phyloP scores from a whole-genome alignment of 2,113 vertebrate genomes.

The Stercorarius parasiticus region DNA sequence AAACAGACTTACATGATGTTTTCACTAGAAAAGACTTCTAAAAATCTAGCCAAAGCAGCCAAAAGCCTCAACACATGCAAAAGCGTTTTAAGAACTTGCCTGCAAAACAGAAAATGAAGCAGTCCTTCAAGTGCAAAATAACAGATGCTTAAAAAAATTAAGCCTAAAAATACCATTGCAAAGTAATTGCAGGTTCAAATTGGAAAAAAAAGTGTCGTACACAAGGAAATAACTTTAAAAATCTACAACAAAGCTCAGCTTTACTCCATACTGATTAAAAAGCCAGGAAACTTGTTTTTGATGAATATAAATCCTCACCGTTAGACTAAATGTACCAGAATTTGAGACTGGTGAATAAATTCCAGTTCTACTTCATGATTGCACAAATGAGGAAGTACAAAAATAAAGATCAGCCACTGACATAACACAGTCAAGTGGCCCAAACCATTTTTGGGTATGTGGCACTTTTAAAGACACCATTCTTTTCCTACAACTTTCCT shows the following conservation, averaged over 20 bases:
- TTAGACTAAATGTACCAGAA: neutral
- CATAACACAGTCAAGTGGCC: neutral
- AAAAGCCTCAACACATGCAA: slow-evolving; percentile 13
- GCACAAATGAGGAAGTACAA: neutral
- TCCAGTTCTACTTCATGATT: neutral
- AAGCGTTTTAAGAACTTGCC: slow-evolving; percentile 5
- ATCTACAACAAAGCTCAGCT: neutral
- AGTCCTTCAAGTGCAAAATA: neutral
- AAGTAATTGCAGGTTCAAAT: neutral
- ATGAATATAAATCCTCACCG: neutral
- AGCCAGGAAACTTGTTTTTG: neutral
- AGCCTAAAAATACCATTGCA: neutral
- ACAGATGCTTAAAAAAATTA: neutral
- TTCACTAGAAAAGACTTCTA: neutral
- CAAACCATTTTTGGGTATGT: neutral
- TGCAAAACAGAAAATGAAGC: neutral
- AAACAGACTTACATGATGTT: neutral
- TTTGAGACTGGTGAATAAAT: neutral
- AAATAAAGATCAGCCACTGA: neutral
- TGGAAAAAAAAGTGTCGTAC: neutral
- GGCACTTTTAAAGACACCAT: neutral
- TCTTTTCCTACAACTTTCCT: neutral
- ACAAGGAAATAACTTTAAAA: neutral
- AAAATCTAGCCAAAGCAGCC: slow-evolving; percentile 10
- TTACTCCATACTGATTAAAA: neutral